Evolutionary conservation across 1,140 invertebrate genomes (phyloP), one percentile per base, ranked within the genome.

Genomic region (Sogatella furcifera): DNA sequence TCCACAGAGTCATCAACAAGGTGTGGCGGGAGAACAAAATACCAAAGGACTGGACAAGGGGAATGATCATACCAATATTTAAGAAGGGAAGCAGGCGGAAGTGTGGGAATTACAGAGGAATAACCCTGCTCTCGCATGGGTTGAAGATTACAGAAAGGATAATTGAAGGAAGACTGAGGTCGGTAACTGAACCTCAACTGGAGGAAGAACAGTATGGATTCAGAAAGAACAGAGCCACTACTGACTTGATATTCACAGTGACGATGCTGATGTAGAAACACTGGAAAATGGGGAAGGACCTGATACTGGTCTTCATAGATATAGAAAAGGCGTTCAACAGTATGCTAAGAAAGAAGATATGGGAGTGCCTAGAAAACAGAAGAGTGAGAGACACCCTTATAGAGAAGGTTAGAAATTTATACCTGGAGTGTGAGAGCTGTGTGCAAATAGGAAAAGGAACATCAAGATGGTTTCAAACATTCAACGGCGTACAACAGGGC

Each of bases 61-160:
- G 55, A 56, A 56, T 21, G 55, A 41, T 31, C 31, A 31, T 31
- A 31, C 31, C 31, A 31, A 31, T 31, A 31, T 31, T 31, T 31
- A 31, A 31, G 38, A 56, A 56, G 24, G 55, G 55, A 41, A 41
- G 42, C 42, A 13, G 34, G 15, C 55, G 42, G 55, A 19, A 56
- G 15, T 56, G 55, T 56, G 31, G 22, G 38, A 56, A 56, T 31
- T 56, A 56, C 19, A 22, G 55, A n/a, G 55, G 55, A 14, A 56
- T 56, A 34, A 56, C 34, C n/a, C 19, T 56, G 21, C 34, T 56
- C 31, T 56, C 55, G 42, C 55, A 56, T 31, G 42, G 31, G 24
- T n/a, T 56, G 55, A 56, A 56, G 19, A 34, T 56, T 31, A 41
- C 31, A 41, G 55, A 56, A 41, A 56, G 55, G 42, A 56, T 56